Conservation (phyloP, 2,113 vertebrate genomes). For the Siniperca chuatsi region DNA sequence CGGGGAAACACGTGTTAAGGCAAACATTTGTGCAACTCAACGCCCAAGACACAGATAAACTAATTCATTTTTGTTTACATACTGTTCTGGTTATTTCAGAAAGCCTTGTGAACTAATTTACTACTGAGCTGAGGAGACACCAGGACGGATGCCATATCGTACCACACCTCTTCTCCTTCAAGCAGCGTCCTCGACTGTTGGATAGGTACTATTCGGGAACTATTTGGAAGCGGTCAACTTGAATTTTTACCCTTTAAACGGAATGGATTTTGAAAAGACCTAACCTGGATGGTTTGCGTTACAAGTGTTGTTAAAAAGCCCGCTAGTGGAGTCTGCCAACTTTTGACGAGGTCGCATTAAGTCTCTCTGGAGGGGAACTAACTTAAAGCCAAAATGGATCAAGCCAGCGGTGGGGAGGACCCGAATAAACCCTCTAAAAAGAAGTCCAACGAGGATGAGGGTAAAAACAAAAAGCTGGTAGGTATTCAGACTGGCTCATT, state of each 20-base stretch:
- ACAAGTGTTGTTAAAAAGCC: background rate
- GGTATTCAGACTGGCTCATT: slow-evolving; percentile 48
- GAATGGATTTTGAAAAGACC: slow-evolving; percentile 79
- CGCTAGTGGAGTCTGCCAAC: slow-evolving; percentile 48
- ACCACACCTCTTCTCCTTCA: slow-evolving; percentile 69
- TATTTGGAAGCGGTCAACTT: slow-evolving; percentile 40
- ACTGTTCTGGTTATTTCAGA: slow-evolving; percentile 46
- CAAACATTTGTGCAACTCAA: slow-evolving; percentile 35
- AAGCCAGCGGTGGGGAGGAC: slow-evolving; percentile 85
- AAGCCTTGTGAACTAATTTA: slow-evolving; percentile 36
- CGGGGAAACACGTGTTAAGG: slow-evolving; percentile 59
- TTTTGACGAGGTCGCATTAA: slow-evolving; percentile 34
- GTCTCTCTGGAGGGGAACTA: slow-evolving; percentile 35
- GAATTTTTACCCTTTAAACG: slow-evolving; percentile 37
- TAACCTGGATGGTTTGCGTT: slow-evolving; percentile 59
- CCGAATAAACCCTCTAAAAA: slow-evolving; percentile 84
- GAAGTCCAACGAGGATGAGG: slow-evolving; percentile 84
- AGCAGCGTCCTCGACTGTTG: slow-evolving; percentile 32
- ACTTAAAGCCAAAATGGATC: slow-evolving; percentile 79
- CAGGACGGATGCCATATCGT: slow-evolving; percentile 57
- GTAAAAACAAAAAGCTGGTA: slow-evolving; percentile 89
- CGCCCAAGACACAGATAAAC: background rate
- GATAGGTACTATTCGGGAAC: slow-evolving; percentile 27
- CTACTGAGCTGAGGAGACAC: slow-evolving; percentile 31
- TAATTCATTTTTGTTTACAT: slow-evolving; percentile 25